Base-by-base conservation (phyloP, 2,888 invertebrate species). In the Meiosimyza decipiens region DNA sequence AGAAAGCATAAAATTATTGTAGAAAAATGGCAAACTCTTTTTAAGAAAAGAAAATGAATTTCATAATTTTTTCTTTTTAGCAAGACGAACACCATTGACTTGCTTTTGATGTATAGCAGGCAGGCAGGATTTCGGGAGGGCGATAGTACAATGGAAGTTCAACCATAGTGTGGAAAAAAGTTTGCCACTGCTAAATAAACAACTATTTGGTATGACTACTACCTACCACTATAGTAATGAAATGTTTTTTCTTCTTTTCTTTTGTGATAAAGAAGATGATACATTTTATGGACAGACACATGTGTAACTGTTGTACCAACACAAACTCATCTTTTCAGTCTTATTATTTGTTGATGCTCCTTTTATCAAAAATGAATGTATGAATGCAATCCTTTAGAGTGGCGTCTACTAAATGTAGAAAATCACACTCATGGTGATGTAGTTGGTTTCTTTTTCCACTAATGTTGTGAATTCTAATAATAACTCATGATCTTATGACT, bases 21-120 rank as follows among this genome's bases (percentile, higher is more conserved):
- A 68, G 59, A 57, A 15, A 33, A 71, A 59, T 1, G 5, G 13
- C 4, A 68, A 68, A 22, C 11, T 7, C 13, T 3, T 47, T 50
- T 52, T 18, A 40, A 11, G 51, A 50, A 57, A 52, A 65, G 40
- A 40, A 47, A 67, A 47, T 67, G n/a, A 16, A 62, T 62, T 18
- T 69, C 40, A 40, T 40, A 40, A 9, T 40, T 40, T 40, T 9
- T 40, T 40, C 9, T 40, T 7, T 40, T 40, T 40, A 40, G 40
- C 40, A 40, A 40, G 40, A 40, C 9, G 40, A 40, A 40, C 6
- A 40, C 40, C 40, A 40, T 40, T 40, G 40, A 40, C 40, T 40
- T 40, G 40, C 40, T 40, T 9, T 9, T 40, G 40, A 9, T 9
- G 40, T 40, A 5, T 40, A 9, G 52, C 52, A 3, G 51, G 3